Base-by-base conservation (phyloP, 2,888 invertebrate species). In the Drosophila mimetica region DNA sequence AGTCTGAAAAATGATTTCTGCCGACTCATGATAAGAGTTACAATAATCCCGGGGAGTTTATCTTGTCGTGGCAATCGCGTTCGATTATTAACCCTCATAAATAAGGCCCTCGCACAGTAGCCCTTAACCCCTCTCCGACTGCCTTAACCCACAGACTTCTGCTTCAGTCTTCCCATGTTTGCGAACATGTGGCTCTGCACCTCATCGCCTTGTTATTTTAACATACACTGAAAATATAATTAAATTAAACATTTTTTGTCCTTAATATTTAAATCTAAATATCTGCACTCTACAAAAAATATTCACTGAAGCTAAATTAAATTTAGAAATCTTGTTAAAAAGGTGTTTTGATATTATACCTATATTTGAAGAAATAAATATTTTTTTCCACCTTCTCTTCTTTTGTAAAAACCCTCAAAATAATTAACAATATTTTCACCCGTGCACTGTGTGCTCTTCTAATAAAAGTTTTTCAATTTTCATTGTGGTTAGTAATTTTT, bases 401-500 rank as follows among this genome's bases (percentile, higher is more conserved):
- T 32, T 32, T 11, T 5, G 6, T 18, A 18, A 20, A 13, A 39
- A 22, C 8, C 13, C 22, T 8, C 7, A 2, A 22, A 42, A 42
- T 8, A 42, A 44, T 22, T 25, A 14, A 4, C 3, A 4, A 14
- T 6, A 44, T 48, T 48, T 57, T 37, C 37, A 13, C 7, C 18
- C 14, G 30, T 58, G 50, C 22, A 58, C 6, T 51, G 36, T 8
- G 20, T 9, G 37, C 37, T 48, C 60, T 59, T 64, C 86, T 86
- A 87, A 77, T 82, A 84, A 84, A 84, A 85, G 79, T 79, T 87
- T 84, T 86, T 82, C 77, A 88, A 82, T 84, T 82, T 84, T 80
- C 73, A 63, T 77, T 79, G 77, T 61, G 71, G 72, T 75, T 79
- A 53, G 66, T 71, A 65, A 42, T 44, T 47, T 53, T 47, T 52